Conservation (phyloP, 2,113 vertebrate species). For the Scortum barcoo region DNA sequence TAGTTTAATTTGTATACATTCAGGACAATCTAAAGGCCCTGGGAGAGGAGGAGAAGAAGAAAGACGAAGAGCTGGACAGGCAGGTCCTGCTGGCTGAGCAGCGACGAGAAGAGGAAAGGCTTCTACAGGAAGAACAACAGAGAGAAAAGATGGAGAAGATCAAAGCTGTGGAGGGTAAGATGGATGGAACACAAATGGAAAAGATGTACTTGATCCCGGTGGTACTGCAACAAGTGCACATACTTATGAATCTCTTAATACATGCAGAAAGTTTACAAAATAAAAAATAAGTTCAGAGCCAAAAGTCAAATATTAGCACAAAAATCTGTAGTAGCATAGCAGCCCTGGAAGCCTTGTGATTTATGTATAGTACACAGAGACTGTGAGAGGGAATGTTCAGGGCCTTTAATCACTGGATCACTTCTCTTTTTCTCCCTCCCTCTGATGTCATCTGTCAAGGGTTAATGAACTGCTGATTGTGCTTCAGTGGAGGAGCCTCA, state of each 20-base stretch:
- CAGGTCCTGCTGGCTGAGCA: constrained; percentile 93
- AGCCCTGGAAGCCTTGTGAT: constrained; percentile 55
- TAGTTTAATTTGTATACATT: constrained; percentile 14
- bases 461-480: constrained; percentile 84
- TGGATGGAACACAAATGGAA: constrained; percentile 43
- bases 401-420: constrained; percentile 74
- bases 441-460: constrained; percentile 83
- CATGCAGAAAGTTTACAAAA: neutral
- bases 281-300: neutral
- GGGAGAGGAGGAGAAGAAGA: constrained; percentile 87
- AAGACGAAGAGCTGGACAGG: constrained; percentile 92
- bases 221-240: neutral
- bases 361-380: constrained; percentile 61
- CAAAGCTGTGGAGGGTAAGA: constrained; percentile 95
- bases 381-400: constrained; percentile 68
- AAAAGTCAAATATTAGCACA: constrained; percentile 38
- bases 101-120: constrained; percentile 92
- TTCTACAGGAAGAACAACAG: constrained; percentile 92
- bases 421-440: constrained; percentile 58
- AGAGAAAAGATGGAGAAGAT: constrained; percentile 92
- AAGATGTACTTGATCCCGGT: neutral
- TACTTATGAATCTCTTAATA: neutral
- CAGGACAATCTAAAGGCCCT: constrained; percentile 84
- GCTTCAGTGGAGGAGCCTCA: constrained; percentile 75
- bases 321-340: constrained; percentile 35